phyloP scores from a whole-genome alignment of 2,797 vertebrate species.

The Xiphorhynchus erythropygius region DNA sequence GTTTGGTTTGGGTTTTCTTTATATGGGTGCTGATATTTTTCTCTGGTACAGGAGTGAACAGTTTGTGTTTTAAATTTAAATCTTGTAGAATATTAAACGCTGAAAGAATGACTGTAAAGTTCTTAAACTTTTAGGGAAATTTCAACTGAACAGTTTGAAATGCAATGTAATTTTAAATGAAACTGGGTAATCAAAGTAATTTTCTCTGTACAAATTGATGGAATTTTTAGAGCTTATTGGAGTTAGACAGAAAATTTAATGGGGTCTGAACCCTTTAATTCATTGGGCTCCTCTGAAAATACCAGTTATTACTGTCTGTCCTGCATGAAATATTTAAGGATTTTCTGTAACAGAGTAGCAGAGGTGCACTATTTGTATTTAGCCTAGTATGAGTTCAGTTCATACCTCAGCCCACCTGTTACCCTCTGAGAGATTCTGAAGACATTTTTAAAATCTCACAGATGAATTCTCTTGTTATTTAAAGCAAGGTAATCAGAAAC shows the following conservation, averaged over 20 bases:
- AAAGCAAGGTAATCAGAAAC: background rate
- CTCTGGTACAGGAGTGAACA: background rate
- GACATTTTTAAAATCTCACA: background rate
- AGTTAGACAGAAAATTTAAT: background rate
- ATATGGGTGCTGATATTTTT: background rate
- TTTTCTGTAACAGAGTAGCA: background rate
- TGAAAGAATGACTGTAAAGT: background rate
- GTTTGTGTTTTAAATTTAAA: background rate
- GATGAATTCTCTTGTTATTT: background rate
- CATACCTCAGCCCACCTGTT: background rate
- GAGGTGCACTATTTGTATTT: background rate
- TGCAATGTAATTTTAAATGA: background rate
- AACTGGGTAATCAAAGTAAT: background rate
- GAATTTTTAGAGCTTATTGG: background rate
- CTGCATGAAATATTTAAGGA: background rate
- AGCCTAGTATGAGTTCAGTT: background rate
- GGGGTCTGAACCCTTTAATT: background rate
- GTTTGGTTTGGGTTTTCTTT: fast-evolving
- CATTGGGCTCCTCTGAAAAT: background rate
- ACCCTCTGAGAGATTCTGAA: background rate
- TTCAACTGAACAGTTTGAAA: background rate
- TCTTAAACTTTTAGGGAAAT: background rate
- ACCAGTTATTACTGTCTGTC: background rate
- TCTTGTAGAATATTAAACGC: background rate
- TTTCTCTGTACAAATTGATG: background rate